Base-by-base conservation (phyloP, 2,888 invertebrate species). In the Nemotelus nigrinus region DNA sequence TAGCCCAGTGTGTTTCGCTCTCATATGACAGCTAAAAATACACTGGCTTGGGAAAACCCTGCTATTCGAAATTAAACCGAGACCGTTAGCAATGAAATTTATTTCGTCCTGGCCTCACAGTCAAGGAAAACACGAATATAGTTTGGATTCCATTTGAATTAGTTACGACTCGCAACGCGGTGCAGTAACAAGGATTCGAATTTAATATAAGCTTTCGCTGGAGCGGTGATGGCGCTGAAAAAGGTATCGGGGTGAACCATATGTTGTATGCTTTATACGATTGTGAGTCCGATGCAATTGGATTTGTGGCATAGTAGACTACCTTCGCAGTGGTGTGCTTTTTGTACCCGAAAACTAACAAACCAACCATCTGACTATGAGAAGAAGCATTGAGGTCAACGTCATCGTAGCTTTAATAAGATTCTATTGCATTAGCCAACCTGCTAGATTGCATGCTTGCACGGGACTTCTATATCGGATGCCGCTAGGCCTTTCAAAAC, bases 391-490 rank as follows among this genome's bases (percentile, higher is more conserved):
- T 65, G 45, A 65, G 65, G 65, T 65, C 65, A 65, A 65, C 65
- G 65, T 47, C 65, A 65, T 65, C 65, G 65, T 47, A 43, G 41
- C 41, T 58, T 47, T 65, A 65, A 65, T 65, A 65, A 45, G 44
- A 47, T 65, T 45, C 45, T 25, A 44, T 45, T 65, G 10, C 47
- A 63, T n/a, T 47, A 25, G 45, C 25, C 47, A 4, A 25, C 47
- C 25, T 25, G 57, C 57, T 57, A 57, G 3, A 43, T 39, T 8
- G 5, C 5, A 43, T 10, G 1, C 25, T 47, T 47, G 8, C 65
- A 43, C 25, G 25, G 10, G 8, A 25, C 47, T 65, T 2, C n/a
- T n/a, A 45, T 65, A n/a, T 65, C 65, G 0, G 8, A 7, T 25
- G 39, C 63, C 65, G 44, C 47, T 44, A 47, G 65, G 65, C 65